Base-by-base conservation (phyloP, 2,113 vertebrate genomes). In the Todiramphus chloris region DNA sequence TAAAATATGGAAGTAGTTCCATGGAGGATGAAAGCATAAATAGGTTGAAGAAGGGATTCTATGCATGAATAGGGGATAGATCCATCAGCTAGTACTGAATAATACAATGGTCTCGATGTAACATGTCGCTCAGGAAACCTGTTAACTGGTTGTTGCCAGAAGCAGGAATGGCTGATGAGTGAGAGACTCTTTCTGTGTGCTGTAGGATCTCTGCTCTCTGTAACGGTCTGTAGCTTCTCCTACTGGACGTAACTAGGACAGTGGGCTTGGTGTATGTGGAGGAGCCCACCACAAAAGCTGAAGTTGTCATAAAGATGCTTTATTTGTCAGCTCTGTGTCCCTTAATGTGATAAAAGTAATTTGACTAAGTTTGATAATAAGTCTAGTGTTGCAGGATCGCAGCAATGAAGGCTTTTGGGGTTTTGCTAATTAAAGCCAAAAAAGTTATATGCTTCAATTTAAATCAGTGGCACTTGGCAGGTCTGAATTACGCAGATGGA, bases 401-500 rank as follows among this genome's bases (percentile, higher is more conserved):
- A 43, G 53, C 44, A 51, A 25, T 10, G 75, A 44, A 39, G 27
- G 50, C n/a, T 82, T 79, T 75, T 24, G 5, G 64, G 39, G 35
- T 15, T 81, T 87, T 91, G 62, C 53, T 91, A 87, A 94, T 96
- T 95, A 93, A 94, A 97, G 84, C 82, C 84, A 72, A 37, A 77
- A 95, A 76, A 10, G 31, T 41, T 72, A 4, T 0, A 25, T 43
- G 51, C 37, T 6, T 92, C 68, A n/a, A 51, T 79, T 64, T 74
- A 87, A 79, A 31, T 51, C 89, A 94, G 66, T 94, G 97, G 68
- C 87, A 39, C 79, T 96, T 97, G 95, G 96, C 94, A 97, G 85
- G 67, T 78, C 85, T 55, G 88, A 75, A 5, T 82, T 81, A 69
- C 67, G 86, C 33, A 70, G 46, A 95, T 96, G 97, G 96, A 97